Evolutionary conservation across 2,888 invertebrate genomes (phyloP), one percentile per base, ranked within the genome.

Genomic region (Hypomecis punctinalis): DNA sequence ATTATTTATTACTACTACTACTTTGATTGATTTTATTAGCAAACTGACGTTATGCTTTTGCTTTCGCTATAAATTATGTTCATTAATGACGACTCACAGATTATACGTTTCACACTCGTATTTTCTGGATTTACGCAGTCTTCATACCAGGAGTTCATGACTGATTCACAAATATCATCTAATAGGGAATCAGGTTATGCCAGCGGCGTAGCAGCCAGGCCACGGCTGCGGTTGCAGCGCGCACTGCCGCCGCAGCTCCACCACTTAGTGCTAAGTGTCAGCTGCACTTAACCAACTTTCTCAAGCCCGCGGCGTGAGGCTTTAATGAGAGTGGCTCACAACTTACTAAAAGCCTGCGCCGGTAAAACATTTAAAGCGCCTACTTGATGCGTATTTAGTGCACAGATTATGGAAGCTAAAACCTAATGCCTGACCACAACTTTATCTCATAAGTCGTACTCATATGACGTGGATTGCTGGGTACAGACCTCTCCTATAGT

Each of bases 261-360:
- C 36, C 58, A 63, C 58, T 63, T 52, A 57, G 57, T 42, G 52
- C 54, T 40, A 43, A 55, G 55, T 51, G 58, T 54, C 10, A 11
- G 36, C 53, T 58, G 63, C 66, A 61, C 66, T 61, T 61, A 61
- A 59, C 56, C 48, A 62, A 66, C 63, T 69, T 67, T 67, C 60
- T 58, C 63, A 52, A 63, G 62, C 43, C 40, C 43, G 57, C 51
- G 52, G 52, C 46, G 51, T 51, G 43, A 42, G 47, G 47, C 39
- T 47, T 35, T 58, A 42, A 64, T 59, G 42, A 56, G 59, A 47
- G 37, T 37, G 36, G 40, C 46, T 57, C 47, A 53, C 43, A 52
- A 10, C 40, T 46, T 60, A 53, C 39, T 61, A 54, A 62, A 56
- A 66, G 66, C 48, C 35, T 56, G 39, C 45, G 10, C 1, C 53